Base-by-base conservation (phyloP, 1,140 invertebrate species). In the Drosophila bipectinata region DNA sequence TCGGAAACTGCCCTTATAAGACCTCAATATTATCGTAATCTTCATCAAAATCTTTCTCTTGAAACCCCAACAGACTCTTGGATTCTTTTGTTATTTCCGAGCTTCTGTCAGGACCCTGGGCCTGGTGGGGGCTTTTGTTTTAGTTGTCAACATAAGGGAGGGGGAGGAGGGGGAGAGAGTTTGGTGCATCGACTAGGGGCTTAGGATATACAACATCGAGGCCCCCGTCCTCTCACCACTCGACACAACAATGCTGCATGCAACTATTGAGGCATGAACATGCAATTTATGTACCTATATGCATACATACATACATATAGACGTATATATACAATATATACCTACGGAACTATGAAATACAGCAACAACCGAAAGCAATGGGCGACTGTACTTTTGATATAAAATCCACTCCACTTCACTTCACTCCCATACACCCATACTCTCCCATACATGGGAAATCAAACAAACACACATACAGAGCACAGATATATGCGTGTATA, bases 211-310 rank as follows among this genome's bases (percentile, higher is more conserved):
- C 8, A 37, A 37, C 39, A 41, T 6, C 41, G 41, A 18, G 39
- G 39, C 5, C 10, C 63, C 45, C 34, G 26, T 14, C 4, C 34
- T 18, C 26, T 28, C 26, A 8, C 28, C 60, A 30, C 8, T 54
- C 49, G 52, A 39, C 34, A 61, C 63, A 63, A 73, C 63, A 68
- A 59, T 76, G 73, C 72, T 87, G 74, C 82, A 87, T 85, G 82
- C 82, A 87, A 82, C 82, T 85, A 85, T 85, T 85, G 82, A 85
- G 72, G 82, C 82, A 85, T 85, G 82, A 87, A 87, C 82, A 85
- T 87, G 78, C 82, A 87, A 85, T 85, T 85, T 85, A 85, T 85
- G 79, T 85, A 82, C 45, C 61, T 44, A 68, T 52, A 48, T 41
- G 62, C 45, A 57, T 56, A 54, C 32, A 53, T 57, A 57, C 48